Percentiles rank a stretch among this genome's conserved stretches.
Evolutionary conservation across 2,797 vertebrate species (phyloP).

Genomic region (Limnodromus scolopaceus): DNA sequence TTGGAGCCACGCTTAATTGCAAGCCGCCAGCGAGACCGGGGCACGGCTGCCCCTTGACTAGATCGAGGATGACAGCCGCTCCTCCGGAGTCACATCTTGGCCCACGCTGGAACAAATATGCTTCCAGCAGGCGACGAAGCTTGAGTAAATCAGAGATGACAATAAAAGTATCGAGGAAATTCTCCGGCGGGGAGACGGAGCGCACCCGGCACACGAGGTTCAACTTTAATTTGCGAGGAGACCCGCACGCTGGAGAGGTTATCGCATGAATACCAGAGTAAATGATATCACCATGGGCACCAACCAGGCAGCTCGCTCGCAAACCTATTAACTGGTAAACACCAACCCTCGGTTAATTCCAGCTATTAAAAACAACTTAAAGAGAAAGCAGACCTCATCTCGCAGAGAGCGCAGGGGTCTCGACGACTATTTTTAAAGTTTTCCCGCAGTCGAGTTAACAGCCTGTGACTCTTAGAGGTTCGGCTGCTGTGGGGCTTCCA

Average conservation of each 20-base stretch:
- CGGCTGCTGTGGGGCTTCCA: constrained; percentile 38
- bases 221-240: constrained; percentile 38
- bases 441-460: constrained; percentile 26
- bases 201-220: background rate
- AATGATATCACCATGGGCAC: constrained; percentile 48
- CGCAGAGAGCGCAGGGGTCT: constrained; percentile 58
- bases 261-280: constrained; percentile 15
- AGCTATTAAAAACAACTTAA: constrained; percentile 78
- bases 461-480: constrained; percentile 5
- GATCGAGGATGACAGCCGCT: background rate
- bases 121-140: background rate
- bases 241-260: background rate
- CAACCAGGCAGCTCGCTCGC: constrained; percentile 46
- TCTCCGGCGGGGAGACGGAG: background rate
- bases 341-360: constrained; percentile 67
- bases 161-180: constrained; percentile 43
- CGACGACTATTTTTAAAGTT: constrained; percentile 56
- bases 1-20: background rate
- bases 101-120: constrained; percentile 13
- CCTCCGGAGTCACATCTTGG: background rate
- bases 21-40: rapidly evolving
- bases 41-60: background rate
- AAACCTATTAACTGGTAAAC: constrained; percentile 56
- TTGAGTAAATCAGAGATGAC: constrained; percentile 31
- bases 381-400: constrained; percentile 75